A percentile compares a stretch with the other conserved stretches of the same genome.
These are phyloP conservation scores for Phenganax subtilis DNA, from an alignment of 92 coral and sea anemone species.

Conservation along the genomic window DNA sequence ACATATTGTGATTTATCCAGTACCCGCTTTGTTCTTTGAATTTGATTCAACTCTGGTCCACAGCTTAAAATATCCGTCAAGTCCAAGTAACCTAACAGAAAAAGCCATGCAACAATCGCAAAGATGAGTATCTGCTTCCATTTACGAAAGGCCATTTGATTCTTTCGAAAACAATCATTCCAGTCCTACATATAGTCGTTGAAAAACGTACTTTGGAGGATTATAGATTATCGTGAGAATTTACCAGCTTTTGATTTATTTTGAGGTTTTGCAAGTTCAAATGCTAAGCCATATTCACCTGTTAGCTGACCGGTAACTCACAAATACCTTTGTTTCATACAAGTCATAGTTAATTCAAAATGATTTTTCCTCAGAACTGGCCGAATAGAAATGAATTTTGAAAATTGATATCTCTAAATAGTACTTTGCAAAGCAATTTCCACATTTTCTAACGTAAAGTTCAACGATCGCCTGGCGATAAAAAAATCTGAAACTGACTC, in stretches of 20 bases:
- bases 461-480: too few species aligned
- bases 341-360: too few species aligned
- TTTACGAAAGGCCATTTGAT: slow-evolving; percentile 8
- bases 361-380: too few species aligned
- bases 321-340: too few species aligned
- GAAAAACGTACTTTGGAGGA: not conserved
- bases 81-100: not conserved
- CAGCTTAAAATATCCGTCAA: not conserved
- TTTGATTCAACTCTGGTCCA: not conserved
- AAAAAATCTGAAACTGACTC: too few species aligned
- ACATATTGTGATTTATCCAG: slow-evolving; percentile 9
- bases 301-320: too few species aligned
- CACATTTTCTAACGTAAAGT: too few species aligned
- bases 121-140: not conserved
- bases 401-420: too few species aligned
- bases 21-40: slow-evolving; percentile 4
- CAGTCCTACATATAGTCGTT: too few species aligned
- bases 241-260: not conserved
- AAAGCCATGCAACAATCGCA: slow-evolving; percentile 7
- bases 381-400: too few species aligned
- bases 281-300: not conserved
- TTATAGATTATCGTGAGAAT: not conserved
- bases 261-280: not conserved
- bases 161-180: not conserved
- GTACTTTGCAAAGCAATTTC: too few species aligned